Percentiles rank a stretch among this genome's conserved stretches.
Conservation (phyloP, 2,888 invertebrate species). For the Drosophila buzzatii region DNA sequence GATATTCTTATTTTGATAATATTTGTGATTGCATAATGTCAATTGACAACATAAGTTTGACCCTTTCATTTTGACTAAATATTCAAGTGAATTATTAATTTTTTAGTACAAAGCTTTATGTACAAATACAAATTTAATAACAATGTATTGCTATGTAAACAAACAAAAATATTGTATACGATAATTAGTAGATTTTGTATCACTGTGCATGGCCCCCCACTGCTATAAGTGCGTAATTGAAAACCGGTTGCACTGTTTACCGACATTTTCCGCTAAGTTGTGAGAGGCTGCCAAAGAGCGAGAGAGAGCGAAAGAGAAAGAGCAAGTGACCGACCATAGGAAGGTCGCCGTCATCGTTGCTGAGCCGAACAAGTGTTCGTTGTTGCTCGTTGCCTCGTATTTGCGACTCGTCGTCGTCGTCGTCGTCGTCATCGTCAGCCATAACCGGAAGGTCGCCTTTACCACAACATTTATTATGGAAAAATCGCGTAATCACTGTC, state of each 20-base stretch:
- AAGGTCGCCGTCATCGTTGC: conserved; percentile 75
- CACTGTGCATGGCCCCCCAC: conserved; percentile 34
- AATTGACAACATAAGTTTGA: too few species aligned
- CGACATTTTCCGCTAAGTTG: conserved; percentile 77
- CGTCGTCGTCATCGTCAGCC: conserved; percentile 30
- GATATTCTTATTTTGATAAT: too few species aligned
- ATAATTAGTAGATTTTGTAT: not conserved
- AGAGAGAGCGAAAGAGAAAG: conserved; percentile 8
- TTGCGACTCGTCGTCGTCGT: conserved; percentile 27
- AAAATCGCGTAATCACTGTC: conserved; percentile 82
- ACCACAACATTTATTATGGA: conserved; percentile 82
- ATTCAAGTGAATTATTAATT: too few species aligned
- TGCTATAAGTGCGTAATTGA: conserved; percentile 59
- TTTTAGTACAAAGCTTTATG: too few species aligned
- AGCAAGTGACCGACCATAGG: conserved; percentile 51
- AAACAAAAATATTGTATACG: not conserved
- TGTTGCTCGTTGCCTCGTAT: conserved; percentile 37
- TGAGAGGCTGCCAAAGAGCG: conserved; percentile 28
- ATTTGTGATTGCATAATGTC: too few species aligned
- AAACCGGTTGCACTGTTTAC: conserved; percentile 81
- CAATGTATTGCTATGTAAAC: not conserved
- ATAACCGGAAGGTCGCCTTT: conserved; percentile 83
- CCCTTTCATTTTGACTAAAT: too few species aligned
- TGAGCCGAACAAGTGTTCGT: conserved; percentile 69
- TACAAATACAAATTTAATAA: not conserved